Evolutionary conservation across 2,113 vertebrate species (phyloP).

Genomic region (Mirza zaza): DNA sequence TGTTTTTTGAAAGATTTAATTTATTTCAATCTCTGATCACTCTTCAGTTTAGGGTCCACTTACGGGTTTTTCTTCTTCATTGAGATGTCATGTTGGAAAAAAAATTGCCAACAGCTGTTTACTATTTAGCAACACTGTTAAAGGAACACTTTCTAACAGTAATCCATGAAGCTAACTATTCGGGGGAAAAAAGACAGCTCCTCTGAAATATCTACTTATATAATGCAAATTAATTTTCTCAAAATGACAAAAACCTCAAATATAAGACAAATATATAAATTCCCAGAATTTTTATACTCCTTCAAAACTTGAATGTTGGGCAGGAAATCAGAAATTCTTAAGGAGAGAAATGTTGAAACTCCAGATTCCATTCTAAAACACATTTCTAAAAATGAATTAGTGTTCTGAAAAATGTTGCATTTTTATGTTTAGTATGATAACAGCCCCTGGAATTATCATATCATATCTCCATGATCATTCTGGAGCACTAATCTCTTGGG

Average conservation of each 20-base stretch:
- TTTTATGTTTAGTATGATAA: conserved; percentile 36
- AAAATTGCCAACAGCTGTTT: background rate
- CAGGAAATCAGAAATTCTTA: conserved; percentile 23
- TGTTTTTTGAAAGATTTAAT: background rate
- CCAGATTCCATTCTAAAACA: conserved; percentile 46
- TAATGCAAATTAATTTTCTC: background rate
- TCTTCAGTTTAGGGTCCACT: background rate
- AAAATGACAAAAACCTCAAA: background rate
- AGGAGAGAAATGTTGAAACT: conserved; percentile 54
- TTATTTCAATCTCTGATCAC: conserved; percentile 21
- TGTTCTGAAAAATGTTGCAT: conserved; percentile 24
- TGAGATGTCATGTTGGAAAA: background rate
- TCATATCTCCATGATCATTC: background rate
- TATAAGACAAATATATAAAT: background rate
- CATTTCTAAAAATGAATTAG: conserved; percentile 41
- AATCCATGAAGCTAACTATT: background rate
- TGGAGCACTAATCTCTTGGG: background rate
- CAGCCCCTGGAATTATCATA: conserved; percentile 22
- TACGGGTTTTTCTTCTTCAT: background rate
- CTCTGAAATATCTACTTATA: background rate
- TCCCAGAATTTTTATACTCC: background rate
- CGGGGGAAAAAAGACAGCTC: background rate
- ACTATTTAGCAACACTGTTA: background rate
- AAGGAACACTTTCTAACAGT: background rate
- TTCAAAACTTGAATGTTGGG: background rate